Evolutionary conservation across 2,113 vertebrate genomes (phyloP).

Genomic region (Parus major): DNA sequence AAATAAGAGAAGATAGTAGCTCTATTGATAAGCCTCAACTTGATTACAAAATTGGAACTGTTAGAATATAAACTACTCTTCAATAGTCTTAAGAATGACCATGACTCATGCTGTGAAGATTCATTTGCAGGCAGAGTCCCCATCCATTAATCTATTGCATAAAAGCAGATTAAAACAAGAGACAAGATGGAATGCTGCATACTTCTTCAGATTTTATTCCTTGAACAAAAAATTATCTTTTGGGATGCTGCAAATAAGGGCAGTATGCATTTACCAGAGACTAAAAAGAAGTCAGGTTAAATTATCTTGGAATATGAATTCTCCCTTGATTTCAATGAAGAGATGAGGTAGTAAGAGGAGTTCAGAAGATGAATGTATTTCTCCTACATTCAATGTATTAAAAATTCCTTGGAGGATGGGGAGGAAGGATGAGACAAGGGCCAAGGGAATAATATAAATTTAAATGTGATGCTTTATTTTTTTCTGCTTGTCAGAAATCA

Average conservation of each 20-base stretch:
- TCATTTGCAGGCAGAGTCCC: background rate
- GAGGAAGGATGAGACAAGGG: background rate
- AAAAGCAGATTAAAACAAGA: background rate
- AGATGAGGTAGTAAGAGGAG: background rate
- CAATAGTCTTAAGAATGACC: background rate
- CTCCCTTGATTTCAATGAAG: background rate
- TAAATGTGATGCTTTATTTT: background rate
- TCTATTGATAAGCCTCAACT: background rate
- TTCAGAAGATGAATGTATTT: background rate
- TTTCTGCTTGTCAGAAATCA: background rate
- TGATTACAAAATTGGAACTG: background rate
- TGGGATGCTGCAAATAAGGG: background rate
- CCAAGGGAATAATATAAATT: background rate
- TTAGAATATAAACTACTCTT: background rate
- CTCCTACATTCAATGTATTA: background rate
- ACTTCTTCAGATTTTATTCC: background rate
- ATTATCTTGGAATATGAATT: background rate
- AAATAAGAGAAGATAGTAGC: background rate
- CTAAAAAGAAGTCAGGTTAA: background rate
- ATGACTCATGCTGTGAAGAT: background rate
- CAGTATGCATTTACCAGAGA: background rate
- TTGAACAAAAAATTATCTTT: background rate
- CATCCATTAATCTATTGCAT: background rate
- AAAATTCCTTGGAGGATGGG: background rate
- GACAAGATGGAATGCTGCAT: background rate